Conservation (phyloP, 2,888 invertebrate genomes). For the Tachina grossa region DNA sequence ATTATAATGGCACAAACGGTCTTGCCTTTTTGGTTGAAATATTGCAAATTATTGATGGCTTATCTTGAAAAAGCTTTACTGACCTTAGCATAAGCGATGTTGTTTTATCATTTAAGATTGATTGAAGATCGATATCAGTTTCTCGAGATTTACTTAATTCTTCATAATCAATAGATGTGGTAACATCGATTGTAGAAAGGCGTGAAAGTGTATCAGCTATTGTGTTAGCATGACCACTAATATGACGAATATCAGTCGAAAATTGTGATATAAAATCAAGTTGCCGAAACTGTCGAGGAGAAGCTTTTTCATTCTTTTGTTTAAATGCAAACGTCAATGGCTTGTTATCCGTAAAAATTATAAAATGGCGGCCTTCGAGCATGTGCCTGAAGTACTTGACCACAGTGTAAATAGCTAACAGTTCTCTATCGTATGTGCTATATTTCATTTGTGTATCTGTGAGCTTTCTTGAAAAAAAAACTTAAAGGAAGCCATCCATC, state of each 20-base stretch:
- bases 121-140: conserved; percentile 1
- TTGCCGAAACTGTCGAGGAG: background rate
- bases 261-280: background rate
- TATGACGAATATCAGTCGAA: background rate
- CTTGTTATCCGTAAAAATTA: background rate
- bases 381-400: background rate
- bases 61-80: background rate
- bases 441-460: conserved; percentile 15
- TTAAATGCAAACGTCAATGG: background rate
- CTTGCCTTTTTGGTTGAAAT: conserved; percentile 9
- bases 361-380: conserved; percentile 8
- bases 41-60: conserved; percentile 1
- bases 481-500: background rate
- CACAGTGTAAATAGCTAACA: conserved; percentile 2
- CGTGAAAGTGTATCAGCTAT: background rate
- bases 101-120: background rate
- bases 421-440: conserved; percentile 17
- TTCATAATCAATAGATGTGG: background rate
- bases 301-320: background rate
- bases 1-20: background rate
- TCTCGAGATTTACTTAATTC: conserved; percentile 24
- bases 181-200: background rate
- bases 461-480: conserved; percentile 29
- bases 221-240: background rate
- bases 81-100: conserved; percentile 2